Evolutionary conservation across 2,113 vertebrate genomes (phyloP), one percentile per base, ranked within the genome.

Genomic region (Cardinalis cardinalis): DNA sequence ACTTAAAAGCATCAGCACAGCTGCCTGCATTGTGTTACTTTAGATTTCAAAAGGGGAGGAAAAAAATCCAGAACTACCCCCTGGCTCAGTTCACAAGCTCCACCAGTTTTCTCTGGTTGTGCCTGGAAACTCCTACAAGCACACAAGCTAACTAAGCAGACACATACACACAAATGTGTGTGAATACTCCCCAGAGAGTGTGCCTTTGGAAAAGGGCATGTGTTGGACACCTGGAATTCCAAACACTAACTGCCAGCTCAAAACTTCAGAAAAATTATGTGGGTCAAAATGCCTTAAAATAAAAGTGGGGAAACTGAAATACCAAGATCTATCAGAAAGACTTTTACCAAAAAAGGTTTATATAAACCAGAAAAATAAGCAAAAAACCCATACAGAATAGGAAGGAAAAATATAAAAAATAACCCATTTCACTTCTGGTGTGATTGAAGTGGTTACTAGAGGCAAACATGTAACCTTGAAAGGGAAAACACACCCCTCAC

Each of bases 1-100:
- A 72, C 86, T 78, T 95, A 91, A 94, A 94, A 91, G 92, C 83
- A 55, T 86, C 18, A 1, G 80, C 92, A 93, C 73, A 91, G 88
- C 90, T 91, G 79, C 72, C 69, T 77, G 72, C 60, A 84, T 51
- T 81, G 69, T 70, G 73, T 52, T 91, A 81, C 65, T 71, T 29
- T 5, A 51, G 56, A 51, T 88, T 94, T 89, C 53, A 80, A 63
- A 86, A 70, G 16, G 20, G 34, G 43, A 85, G 44, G 72, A 10
- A 83, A 58, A 79, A 72, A 65, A 46, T 17, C 48, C 76, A n/a
- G 70, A 84, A 48, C 44, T 68, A 68, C 8, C 49, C 61, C 26
- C 40, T 38, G 32, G 76, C 53, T 75, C 36, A 36, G n/a, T 38
- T 87, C 70, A 31, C 34, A 12, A 86, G 41, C 80, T 72, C 41